A percentile compares a stretch with the other conserved stretches of the same genome.
phyloP scores from a whole-genome alignment of 64 coral and sea anemone genomes.

The Montipora sp. region DNA sequence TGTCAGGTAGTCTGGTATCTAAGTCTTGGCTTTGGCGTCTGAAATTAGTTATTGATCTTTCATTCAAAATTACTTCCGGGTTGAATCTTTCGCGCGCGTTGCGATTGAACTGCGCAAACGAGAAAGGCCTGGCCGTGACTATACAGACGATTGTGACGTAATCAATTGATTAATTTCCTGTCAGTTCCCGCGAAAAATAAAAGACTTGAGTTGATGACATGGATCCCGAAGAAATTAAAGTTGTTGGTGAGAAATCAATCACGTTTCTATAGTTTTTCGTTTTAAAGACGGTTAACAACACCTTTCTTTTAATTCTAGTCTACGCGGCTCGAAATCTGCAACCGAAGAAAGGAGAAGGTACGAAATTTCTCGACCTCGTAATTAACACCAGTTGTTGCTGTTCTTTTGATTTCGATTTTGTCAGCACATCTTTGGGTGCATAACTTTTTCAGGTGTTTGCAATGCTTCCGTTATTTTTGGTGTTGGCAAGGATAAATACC shows the following conservation, averaged over 20 bases:
- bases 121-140: neutral
- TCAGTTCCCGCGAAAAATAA: constrained; percentile 37
- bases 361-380: neutral
- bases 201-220: constrained; percentile 15
- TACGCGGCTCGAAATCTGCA: constrained; percentile 95
- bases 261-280: neutral
- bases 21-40: no score
- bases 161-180: neutral
- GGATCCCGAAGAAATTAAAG: constrained; percentile 94
- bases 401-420: neutral
- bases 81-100: neutral
- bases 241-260: constrained; percentile 77
- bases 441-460: constrained; percentile 74
- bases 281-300: neutral
- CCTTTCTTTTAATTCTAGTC: constrained; percentile 64
- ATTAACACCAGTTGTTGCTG: neutral
- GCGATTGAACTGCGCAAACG: neutral
- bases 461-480: constrained; percentile 95
- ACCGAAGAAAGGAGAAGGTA: constrained; percentile 77
- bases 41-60: no score
- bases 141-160: constrained; percentile 44
- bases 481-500: constrained; percentile 93
- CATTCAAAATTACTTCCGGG: no score
- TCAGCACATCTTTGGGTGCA: neutral
- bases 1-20: no score